These are phyloP conservation scores for Dufourea novaeangliae DNA, from an alignment of 1,140 invertebrate genomes.

Conservation along the genomic window DNA sequence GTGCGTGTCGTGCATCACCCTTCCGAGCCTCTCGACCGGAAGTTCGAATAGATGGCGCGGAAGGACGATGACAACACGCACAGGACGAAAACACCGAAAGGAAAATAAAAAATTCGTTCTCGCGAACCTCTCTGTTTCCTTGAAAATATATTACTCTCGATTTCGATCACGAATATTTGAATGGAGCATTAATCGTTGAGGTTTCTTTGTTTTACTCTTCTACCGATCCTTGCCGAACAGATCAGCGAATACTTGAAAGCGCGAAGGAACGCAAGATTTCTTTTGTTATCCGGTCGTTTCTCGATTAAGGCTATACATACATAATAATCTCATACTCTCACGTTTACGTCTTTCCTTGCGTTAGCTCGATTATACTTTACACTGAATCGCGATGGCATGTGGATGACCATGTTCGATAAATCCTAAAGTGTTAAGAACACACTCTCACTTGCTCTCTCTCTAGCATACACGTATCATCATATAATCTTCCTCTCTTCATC, in stretches of 20 bases:
- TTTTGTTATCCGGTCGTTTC: slow-evolving; percentile 42
- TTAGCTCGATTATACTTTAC: slow-evolving; percentile 46
- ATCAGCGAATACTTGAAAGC: slow-evolving; percentile 46
- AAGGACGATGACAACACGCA: too few species aligned
- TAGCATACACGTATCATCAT: background rate
- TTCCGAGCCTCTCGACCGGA: too few species aligned
- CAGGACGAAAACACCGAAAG: background rate
- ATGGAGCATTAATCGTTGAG: background rate
- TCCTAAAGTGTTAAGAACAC: slow-evolving; percentile 45
- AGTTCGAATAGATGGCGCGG: background rate
- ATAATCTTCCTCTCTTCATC: slow-evolving; percentile 13
- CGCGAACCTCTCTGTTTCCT: slow-evolving; percentile 32
- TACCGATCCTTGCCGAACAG: background rate
- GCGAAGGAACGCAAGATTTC: slow-evolving; percentile 50
- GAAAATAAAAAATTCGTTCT: background rate
- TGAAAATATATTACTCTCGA: slow-evolving; percentile 5
- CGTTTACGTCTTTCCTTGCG: slow-evolving; percentile 58
- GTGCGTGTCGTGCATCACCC: too few species aligned
- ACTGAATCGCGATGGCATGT: slow-evolving; percentile 40
- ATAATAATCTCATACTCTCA: slow-evolving; percentile 49
- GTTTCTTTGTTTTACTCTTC: background rate
- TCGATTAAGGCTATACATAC: slow-evolving; percentile 55
- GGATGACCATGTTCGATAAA: slow-evolving; percentile 40
- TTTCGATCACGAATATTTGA: slow-evolving; percentile 9
- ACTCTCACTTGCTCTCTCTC: slow-evolving; percentile 17